These are phyloP conservation scores for Papilio polyxenes DNA, from an alignment of 1,140 invertebrate species.

Conservation along the genomic window DNA sequence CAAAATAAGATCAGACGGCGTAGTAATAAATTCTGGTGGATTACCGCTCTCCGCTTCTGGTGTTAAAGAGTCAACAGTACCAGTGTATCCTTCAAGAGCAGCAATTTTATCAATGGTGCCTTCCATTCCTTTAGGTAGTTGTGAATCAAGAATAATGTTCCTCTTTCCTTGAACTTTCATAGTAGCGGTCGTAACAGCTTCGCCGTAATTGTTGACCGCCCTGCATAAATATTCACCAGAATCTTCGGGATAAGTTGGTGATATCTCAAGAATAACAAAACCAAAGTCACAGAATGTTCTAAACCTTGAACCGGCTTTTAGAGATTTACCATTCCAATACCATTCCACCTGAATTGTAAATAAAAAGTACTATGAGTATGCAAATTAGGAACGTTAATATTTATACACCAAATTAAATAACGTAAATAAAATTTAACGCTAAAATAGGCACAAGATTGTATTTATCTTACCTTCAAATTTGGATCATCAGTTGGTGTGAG, in stretches of 20 bases:
- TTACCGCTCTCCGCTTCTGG: conserved; percentile 92
- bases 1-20: conserved; percentile 91
- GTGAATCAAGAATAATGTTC: conserved; percentile 94
- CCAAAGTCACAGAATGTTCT: conserved; percentile 97
- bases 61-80: conserved; percentile 81
- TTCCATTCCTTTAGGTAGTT: conserved; percentile 95
- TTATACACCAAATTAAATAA: background rate
- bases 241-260: conserved; percentile 96
- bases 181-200: conserved; percentile 94
- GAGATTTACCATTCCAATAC: conserved; percentile 96
- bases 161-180: conserved; percentile 96
- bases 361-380: background rate
- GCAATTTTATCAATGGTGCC: conserved; percentile 96
- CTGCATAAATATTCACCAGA: conserved; percentile 96
- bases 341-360: conserved; percentile 88
- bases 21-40: conserved; percentile 95
- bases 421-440: background rate
- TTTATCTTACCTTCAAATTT: conserved; percentile 87
- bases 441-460: conserved; percentile 21
- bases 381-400: background rate
- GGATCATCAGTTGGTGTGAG: conserved; percentile 96
- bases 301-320: conserved; percentile 94
- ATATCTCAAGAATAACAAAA: conserved; percentile 96
- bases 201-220: conserved; percentile 94
- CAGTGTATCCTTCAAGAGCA: conserved; percentile 92